Base-by-base conservation (phyloP, 2,888 invertebrate species). In the Pycnomerus fuliginosus region DNA sequence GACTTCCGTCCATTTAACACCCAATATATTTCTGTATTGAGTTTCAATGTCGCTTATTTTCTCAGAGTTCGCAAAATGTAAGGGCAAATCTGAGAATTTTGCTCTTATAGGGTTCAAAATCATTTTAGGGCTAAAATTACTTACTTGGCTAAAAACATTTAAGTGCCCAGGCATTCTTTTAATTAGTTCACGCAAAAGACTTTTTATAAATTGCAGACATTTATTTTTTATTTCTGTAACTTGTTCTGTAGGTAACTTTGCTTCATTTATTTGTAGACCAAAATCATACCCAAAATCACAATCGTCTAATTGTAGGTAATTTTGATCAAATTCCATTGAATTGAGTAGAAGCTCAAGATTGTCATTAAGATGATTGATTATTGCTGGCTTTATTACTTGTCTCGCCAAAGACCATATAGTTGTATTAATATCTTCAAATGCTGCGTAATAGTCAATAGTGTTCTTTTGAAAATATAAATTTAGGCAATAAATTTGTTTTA, bases 381-480 rank as follows among this genome's bases (percentile, higher is more conserved):
- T n/a, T n/a, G n/a, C n/a, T n/a, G n/a, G n/a, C n/a, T n/a, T n/a
- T n/a, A n/a, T n/a, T n/a, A n/a, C n/a, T n/a, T 42, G 20, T 37
- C 44, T 13, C 12, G 44, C 44, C 16, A 38, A 38, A 10, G 36
- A 37, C 31, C 44, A 30, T 43, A 43, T 31, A 3, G 12, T 3
- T 16, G 44, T 23, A 37, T 7, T 38, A 13, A 43, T 12, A 13
- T 43, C 44, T 7, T 16, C 12, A 22, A 22, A 43, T 5, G 16
- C 36, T 3, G 13, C 29, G 13, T 22, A 43, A 30, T 31, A 22
- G n/a, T 45, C 45, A 34, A 45, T 41, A 30, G 29, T 15, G 13
- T 13, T 13, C 20, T 41, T 28, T 35, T 45, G 42, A 35, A 45
- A 45, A 17, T 34, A 35, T 16, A 41, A 33, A 42, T 43, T 45